Evolutionary conservation across 2,888 invertebrate species (phyloP).

Genomic region (Torymus tubicola): DNA sequence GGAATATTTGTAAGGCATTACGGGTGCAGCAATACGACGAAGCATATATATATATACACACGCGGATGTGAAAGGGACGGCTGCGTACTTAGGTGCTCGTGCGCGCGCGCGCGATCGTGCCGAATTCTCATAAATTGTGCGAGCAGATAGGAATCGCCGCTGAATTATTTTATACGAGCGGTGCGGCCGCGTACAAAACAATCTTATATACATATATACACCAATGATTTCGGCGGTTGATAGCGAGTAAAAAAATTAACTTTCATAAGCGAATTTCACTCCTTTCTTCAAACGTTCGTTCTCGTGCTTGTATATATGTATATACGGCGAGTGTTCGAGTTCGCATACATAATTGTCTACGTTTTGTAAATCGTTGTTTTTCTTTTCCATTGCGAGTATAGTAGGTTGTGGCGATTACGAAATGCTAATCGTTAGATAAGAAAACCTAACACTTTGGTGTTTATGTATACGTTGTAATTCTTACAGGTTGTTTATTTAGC

Average conservation of each 20-base stretch:
- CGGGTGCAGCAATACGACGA: background rate
- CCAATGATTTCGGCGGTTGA: conserved; percentile 20
- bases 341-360: too few species aligned
- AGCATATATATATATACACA: background rate
- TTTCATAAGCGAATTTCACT: conserved; percentile 37
- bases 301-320: too few species aligned
- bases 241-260: conserved; percentile 22
- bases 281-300: background rate
- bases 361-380: too few species aligned
- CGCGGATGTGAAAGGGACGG: background rate
- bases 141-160: conserved; percentile 45
- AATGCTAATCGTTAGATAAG: too few species aligned
- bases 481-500: too few species aligned
- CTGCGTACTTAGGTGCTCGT: too few species aligned
- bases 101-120: conserved; percentile 26
- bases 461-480: too few species aligned
- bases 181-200: too few species aligned
- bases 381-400: too few species aligned
- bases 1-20: conserved; percentile 27
- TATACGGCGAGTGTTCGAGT: too few species aligned
- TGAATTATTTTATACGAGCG: conserved; percentile 49
- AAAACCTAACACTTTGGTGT: too few species aligned
- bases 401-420: too few species aligned
- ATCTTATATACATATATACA: background rate
- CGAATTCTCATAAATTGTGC: conserved; percentile 51